Evolutionary conservation across 2,113 vertebrate genomes (phyloP), one percentile per base, ranked within the genome.

Genomic region (Mola mola): DNA sequence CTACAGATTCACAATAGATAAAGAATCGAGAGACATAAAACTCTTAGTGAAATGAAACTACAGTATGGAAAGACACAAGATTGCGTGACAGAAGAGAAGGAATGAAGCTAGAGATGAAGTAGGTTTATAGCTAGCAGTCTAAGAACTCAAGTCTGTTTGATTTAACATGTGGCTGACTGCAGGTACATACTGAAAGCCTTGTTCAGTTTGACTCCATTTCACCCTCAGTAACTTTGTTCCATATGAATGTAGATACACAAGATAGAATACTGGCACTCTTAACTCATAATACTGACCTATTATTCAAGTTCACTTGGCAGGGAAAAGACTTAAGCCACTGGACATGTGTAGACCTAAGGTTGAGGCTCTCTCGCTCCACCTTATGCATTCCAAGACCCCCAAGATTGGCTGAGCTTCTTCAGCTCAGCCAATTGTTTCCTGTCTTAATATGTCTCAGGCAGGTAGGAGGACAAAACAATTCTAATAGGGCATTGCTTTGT

Each of bases 1-100:
- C n/a, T 15, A 72, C 61, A 77, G 42, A 51, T 48, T 62, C 43
- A 67, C 22, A 61, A 55, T 78, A 85, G 83, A 86, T 59, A 84
- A 66, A 62, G 24, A 58, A 71, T 15, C 52, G 31, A 57, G 60
- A 78, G 67, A 61, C 63, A 57, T 50, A 43, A 69, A 59, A 25
- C 37, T 47, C 44, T 13, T 22, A 48, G 49, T 72, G 11, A 73
- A 60, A 58, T 56, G 19, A 78, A 73, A 50, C 33, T 13, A 10
- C 2, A 76, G 44, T 38, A 16, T 42, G 46, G 64, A 61, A 20
- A 38, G 21, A 20, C 17, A 48, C 31, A 21, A 42, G 48, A 50
- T 37, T 51, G 40, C 62, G 75, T 73, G 61, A 70, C 59, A 3
- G 1, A 20, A n/a, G 52, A 60, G 49, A 11, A 41, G 44, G 41